A percentile compares a stretch with the other conserved stretches of the same genome.
These are phyloP conservation scores for Drosophila lacertosa DNA, from an alignment of 1,140 invertebrate species.

Conservation along the genomic window DNA sequence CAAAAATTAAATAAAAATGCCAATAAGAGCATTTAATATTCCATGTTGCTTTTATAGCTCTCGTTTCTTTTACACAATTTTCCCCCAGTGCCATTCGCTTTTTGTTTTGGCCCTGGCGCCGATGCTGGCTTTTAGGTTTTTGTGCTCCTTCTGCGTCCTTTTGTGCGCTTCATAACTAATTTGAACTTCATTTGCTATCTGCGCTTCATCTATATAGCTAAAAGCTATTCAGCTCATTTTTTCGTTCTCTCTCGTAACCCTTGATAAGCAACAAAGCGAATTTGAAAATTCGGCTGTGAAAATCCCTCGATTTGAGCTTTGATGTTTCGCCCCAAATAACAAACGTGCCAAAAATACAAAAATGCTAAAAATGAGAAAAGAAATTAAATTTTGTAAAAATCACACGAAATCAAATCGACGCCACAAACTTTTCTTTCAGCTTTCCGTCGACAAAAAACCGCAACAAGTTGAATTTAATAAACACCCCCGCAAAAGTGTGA, in stretches of 20 bases:
- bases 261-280: conserved; percentile 9
- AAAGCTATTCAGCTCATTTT: conserved; percentile 9
- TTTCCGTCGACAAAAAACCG: conserved; percentile 25
- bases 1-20: too few species aligned
- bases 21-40: conserved; percentile 9
- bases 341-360: conserved; percentile 49
- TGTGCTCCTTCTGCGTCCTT: conserved; percentile 39
- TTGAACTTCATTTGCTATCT: conserved; percentile 75
- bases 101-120: conserved; percentile 55
- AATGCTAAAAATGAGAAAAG: conserved; percentile 11
- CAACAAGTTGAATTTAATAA: conserved; percentile 74
- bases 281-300: conserved; percentile 12
- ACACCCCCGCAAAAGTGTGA: conserved; percentile 40
- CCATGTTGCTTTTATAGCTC: too few species aligned
- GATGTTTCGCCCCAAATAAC: background rate
- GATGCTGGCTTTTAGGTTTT: conserved; percentile 38
- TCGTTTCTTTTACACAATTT: conserved; percentile 13
- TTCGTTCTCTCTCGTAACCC: conserved; percentile 1
- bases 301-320: conserved; percentile 16
- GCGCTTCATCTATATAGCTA: conserved; percentile 48
- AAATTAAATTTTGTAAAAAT: conserved; percentile 68
- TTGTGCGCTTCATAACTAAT: conserved; percentile 73
- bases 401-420: conserved; percentile 57
- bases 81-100: conserved; percentile 9
- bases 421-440: conserved; percentile 38